These are phyloP conservation scores for Bombus consobrinus DNA, from an alignment of 1,140 invertebrate species.

Conservation along the genomic window DNA sequence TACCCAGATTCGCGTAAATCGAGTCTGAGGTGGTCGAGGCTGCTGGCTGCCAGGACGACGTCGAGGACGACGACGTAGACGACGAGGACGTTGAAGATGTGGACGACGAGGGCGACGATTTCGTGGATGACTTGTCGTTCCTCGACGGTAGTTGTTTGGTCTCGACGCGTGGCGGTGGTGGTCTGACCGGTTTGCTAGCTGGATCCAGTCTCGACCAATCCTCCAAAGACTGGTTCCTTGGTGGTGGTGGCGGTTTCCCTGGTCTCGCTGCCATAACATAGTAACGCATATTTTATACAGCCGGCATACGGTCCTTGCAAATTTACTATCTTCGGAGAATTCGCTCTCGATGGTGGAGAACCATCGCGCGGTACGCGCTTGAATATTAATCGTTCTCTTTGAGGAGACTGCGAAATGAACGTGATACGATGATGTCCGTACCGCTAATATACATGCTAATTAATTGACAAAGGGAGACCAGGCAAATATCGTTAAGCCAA, in stretches of 20 bases:
- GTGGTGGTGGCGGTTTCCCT: conserved; percentile 85
- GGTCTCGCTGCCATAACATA: conserved; percentile 79
- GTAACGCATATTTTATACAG: background rate
- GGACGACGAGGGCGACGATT: conserved; percentile 52
- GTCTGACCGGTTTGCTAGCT: conserved; percentile 85
- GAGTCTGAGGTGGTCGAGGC: conserved; percentile 85
- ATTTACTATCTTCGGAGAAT: background rate
- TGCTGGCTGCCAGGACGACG: conserved; percentile 79
- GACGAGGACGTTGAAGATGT: conserved; percentile 79
- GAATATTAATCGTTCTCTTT: background rate
- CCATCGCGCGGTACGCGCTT: background rate
- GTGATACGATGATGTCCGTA: background rate
- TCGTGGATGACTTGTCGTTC: conserved; percentile 75
- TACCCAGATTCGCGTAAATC: conserved; percentile 91
- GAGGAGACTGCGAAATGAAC: background rate
- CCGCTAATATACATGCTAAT: too few species aligned
- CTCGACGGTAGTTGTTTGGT: conserved; percentile 79
- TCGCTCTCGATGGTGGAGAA: background rate
- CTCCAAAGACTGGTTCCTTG: conserved; percentile 83
- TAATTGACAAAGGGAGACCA: background rate
- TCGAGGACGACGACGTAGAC: conserved; percentile 70
- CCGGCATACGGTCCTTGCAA: background rate
- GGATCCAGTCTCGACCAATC: conserved; percentile 78
- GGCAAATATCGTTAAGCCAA: background rate
- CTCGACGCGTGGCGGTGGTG: conserved; percentile 88